Evolutionary conservation across 2,113 vertebrate species (phyloP).

Genomic region (Syrmaticus mikado): DNA sequence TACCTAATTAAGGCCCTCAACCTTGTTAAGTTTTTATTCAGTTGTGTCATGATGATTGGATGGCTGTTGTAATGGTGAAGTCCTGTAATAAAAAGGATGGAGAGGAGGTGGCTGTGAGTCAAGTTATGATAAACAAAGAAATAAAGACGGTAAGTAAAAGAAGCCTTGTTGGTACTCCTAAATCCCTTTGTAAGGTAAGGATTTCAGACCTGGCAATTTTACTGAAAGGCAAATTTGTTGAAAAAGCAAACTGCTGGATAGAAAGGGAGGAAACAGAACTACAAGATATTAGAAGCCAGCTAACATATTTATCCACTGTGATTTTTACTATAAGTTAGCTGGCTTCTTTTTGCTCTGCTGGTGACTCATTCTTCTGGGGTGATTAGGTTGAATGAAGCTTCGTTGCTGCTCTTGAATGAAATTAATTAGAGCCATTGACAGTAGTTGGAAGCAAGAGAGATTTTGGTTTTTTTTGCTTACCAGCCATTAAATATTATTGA

Average conservation of each 20-base stretch:
- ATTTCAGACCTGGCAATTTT: not conserved
- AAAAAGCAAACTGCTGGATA: not conserved
- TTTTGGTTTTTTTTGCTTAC: constrained; percentile 18
- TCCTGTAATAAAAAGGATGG: not conserved
- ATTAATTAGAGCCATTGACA: not conserved
- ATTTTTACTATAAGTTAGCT: not conserved
- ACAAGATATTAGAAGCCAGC: not conserved
- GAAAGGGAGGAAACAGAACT: not conserved
- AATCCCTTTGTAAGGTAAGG: not conserved
- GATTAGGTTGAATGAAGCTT: constrained; percentile 4
- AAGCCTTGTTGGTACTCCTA: not conserved
- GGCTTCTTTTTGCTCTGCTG: not conserved
- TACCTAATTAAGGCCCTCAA: not conserved
- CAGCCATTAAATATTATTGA: constrained; percentile 24
- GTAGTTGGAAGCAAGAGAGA: not conserved
- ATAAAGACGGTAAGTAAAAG: not conserved
- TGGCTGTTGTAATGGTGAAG: not conserved
- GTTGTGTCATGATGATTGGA: not conserved
- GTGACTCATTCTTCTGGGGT: not conserved
- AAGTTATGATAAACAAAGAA: not conserved
- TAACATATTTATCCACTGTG: not conserved
- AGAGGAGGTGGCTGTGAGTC: not conserved
- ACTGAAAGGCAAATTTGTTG: not conserved
- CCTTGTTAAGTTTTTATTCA: not conserved
- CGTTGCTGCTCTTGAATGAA: constrained; percentile 2